Percentiles rank a stretch among this genome's conserved stretches.
Conservation (phyloP, 1,140 invertebrate species). For the Lucilia sericata region DNA sequence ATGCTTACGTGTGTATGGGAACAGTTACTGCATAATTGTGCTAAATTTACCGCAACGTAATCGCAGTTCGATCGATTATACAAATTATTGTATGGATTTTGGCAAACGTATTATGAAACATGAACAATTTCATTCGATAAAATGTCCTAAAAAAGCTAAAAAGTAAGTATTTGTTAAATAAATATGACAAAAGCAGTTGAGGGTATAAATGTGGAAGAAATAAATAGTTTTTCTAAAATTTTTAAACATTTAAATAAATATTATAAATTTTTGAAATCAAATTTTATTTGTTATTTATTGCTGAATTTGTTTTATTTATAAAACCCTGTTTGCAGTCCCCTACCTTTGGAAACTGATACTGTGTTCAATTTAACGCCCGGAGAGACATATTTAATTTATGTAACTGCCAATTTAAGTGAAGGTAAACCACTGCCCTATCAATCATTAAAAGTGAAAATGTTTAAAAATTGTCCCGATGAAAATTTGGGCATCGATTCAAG, state of each 20-base stretch:
- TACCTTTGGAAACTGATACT: slow-evolving; percentile 59
- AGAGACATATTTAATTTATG: slow-evolving; percentile 63
- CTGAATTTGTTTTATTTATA: not conserved
- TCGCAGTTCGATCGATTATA: slow-evolving; percentile 60
- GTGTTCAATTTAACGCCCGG: slow-evolving; percentile 61
- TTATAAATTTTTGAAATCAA: too few species aligned
- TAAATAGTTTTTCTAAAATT: too few species aligned
- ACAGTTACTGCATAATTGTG: slow-evolving; percentile 66
- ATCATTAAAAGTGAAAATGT: slow-evolving; percentile 60
- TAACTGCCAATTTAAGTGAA: slow-evolving; percentile 62
- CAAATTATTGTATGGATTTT: slow-evolving; percentile 66
- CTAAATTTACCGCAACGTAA: slow-evolving; percentile 63
- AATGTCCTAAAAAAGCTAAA: slow-evolving; percentile 56
- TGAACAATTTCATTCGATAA: slow-evolving; percentile 60
- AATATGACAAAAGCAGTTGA: not conserved
- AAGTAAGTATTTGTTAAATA: slow-evolving; percentile 51
- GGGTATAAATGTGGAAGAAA: not conserved
- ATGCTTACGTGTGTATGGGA: not conserved
- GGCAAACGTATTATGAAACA: slow-evolving; percentile 54
- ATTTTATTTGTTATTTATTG: too few species aligned
- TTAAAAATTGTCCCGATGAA: slow-evolving; percentile 56
- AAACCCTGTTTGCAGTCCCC: not conserved
- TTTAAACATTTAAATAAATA: not conserved
- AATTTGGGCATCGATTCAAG: slow-evolving; percentile 51
- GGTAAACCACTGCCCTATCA: slow-evolving; percentile 63